Evolutionary conservation across 2,888 invertebrate species (phyloP).

Genomic region (Orthosia gothica): DNA sequence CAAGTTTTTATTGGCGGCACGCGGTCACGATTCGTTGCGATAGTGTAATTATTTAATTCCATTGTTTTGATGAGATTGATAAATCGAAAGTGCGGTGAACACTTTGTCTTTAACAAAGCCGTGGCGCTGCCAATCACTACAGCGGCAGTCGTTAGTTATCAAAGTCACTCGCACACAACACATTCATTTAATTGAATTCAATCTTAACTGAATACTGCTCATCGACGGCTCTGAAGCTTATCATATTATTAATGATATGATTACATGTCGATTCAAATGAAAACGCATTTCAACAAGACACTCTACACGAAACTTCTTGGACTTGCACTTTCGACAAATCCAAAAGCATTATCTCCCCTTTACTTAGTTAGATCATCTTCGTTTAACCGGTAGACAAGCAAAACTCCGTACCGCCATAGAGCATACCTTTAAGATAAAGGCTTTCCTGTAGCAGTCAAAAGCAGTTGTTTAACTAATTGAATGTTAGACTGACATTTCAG

Average conservation of each 20-base stretch:
- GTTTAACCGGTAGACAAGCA: not conserved
- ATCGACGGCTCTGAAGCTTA: not conserved
- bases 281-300: not conserved
- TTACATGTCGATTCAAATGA: constrained; percentile 9
- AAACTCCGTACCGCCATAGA: not conserved
- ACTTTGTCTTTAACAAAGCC: constrained; percentile 80
- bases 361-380: not conserved
- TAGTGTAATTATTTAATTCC: constrained; percentile 78
- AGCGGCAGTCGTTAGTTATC: constrained; percentile 73
- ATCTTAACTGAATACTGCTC: constrained; percentile 45
- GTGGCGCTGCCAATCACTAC: constrained; percentile 74
- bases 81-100: constrained; percentile 80
- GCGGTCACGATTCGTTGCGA: constrained; percentile 81
- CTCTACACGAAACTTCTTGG: not conserved
- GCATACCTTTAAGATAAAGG: too few relatives aligned
- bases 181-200: constrained; percentile 63
- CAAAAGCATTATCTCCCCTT: too few relatives aligned
- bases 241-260: constrained; percentile 17
- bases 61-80: constrained; percentile 86
- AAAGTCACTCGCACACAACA: constrained; percentile 58
- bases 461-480: too few relatives aligned
- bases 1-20: constrained; percentile 77
- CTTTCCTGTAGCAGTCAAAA: not conserved
- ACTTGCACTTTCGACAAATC: not conserved
- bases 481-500: too few relatives aligned